Evolutionary conservation across 2,113 vertebrate genomes (phyloP), one percentile per base, ranked within the genome.

Genomic region (Euleptes europaea): DNA sequence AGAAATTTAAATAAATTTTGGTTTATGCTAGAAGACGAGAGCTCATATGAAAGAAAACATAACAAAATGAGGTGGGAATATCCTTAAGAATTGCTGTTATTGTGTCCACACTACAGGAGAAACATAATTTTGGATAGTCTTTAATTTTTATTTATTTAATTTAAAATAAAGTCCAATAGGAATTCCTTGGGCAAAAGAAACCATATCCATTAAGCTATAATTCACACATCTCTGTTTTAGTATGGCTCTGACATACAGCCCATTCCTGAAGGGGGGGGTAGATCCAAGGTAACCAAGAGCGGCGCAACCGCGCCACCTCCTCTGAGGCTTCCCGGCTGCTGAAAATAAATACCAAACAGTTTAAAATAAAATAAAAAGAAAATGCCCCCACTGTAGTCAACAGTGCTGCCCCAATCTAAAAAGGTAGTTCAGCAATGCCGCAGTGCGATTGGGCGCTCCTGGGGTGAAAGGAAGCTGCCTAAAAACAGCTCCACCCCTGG

Each of bases 1-100:
- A 1, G n/a, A 82, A 79, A 90, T 88, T 93, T 89, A 75, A 82
- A 80, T 76, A 78, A 35, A 57, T 88, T 94, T 90, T 84, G 33
- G 38, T 80, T 72, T 28, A 14, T 66, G 82, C 87, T 86, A 89
- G 78, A 89, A 88, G 70, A 79, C 70, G 75, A 85, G 10, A 10
- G 49, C 71, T 91, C 76, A 54, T 38, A 69, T 35, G 70, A 17
- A 5, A 74, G 47, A 85, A 6, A 76, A 74, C 51, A 40, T 42
- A 47, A 83, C 78, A 72, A 38, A 91, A 28, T 28, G 0, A 51
- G 28, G 44, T 13, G 84, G 44, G 23, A 57, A 84, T 76, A 75
- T 85, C 84, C 85, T 7, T 73, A 82, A 15, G 77, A 84, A 76
- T 49, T 74, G 74, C 87, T 88, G 86, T 60, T 33, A 86, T 21